Percentiles rank a stretch among this genome's conserved stretches.
These are phyloP conservation scores for western clawed frog (Xenopus tropicalis) DNA, from an alignment of 2,113 vertebrate genomes.

Conservation along the genomic window DNA sequence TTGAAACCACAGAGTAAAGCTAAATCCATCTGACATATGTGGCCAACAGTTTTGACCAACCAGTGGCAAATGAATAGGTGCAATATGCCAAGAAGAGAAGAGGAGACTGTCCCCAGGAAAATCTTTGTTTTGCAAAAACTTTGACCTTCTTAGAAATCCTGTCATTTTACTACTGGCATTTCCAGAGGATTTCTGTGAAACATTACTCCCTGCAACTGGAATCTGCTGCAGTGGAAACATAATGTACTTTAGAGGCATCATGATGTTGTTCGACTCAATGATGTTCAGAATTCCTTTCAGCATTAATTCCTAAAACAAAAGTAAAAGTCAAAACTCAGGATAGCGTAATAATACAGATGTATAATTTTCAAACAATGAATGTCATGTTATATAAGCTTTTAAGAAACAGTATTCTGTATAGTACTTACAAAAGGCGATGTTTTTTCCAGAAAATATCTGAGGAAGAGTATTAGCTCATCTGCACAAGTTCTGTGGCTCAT, in stretches of 20 bases:
- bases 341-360: background rate
- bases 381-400: background rate
- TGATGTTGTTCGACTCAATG: constrained; percentile 72
- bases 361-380: no score
- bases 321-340: background rate
- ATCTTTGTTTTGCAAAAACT: constrained; percentile 69
- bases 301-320: constrained; percentile 76
- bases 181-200: constrained; percentile 63
- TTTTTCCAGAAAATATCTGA: constrained; percentile 90
- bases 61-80: constrained; percentile 86
- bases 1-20: constrained; percentile 84
- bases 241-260: constrained; percentile 82
- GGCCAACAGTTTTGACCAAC: constrained; percentile 97
- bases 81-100: constrained; percentile 87
- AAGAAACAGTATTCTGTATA: background rate
- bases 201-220: constrained; percentile 51
- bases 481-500: constrained; percentile 83
- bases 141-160: constrained; percentile 63
- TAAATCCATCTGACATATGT: constrained; percentile 93
- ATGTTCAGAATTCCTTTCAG: constrained; percentile 85
- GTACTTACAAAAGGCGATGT: constrained; percentile 84
- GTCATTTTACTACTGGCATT: constrained; percentile 55
- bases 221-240: constrained; percentile 77
- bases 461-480: constrained; percentile 85
- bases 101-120: constrained; percentile 59